Evolutionary conservation across 2,113 vertebrate genomes (phyloP), one percentile per base, ranked within the genome.

Genomic region (Ctenomys sociabilis): DNA sequence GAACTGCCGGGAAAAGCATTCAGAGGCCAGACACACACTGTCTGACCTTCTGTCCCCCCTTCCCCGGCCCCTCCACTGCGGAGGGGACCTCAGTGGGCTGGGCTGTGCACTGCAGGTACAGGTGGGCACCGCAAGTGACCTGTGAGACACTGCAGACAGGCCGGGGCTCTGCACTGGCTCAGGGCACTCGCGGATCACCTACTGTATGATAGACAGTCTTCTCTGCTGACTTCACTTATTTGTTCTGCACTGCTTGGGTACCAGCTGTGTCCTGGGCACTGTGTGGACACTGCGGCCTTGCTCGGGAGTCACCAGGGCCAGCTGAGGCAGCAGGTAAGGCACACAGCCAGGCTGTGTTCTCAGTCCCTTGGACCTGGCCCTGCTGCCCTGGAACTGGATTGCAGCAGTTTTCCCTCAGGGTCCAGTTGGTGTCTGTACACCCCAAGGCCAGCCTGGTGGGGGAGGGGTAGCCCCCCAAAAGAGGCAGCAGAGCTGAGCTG

Each of bases 1-100:
- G 97, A 91, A 93, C 94, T 96, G 96, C 93, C 54, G 85, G 97
- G 96, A 97, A 97, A 80, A 95, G 96, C 82, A 35, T 72, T 90
- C 87, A 22, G 63, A 96, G 97, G 92, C 96, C 96, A 95, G 97
- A 98, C 95, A 85, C 85, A n/a, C 82, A 45, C 85, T 87, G 96
- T 95, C 95, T 96, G 95, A 88, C 77, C 93, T 26, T 70, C 40
- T 0, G 5, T 19, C 93, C 37, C 85, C 40, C 57, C 57, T 30
- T 28, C 24, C 37, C 63, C 37, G 8, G 68, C 40, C 78, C 82
- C 72, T 26, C 66, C 49, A 6, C 45, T 2, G 30, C 37, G 85
- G 61, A 8, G 10, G 37, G 84, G 37, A 17, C 28, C 66, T 37
- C 4, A 4, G 10, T 14, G 12, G 5, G 14, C 37, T 17, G 7